phyloP scores from a whole-genome alignment of 1,140 invertebrate genomes.

The Apis mellifera region Amel_HAv3.1 CM009939.2:4934001-4934500 shows the following conservation, averaged over 20 bases:
- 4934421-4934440: no score
- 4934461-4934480: no score
- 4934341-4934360: neutral
- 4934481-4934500: no score
- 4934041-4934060: no score
- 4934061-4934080: neutral
- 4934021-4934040: no score
- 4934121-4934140: constrained; percentile 14
- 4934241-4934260: constrained; percentile 15
- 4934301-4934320: neutral
- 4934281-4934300: neutral
- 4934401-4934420: no score
- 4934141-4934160: constrained; percentile 24
- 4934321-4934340: constrained; percentile 10
- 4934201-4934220: neutral
- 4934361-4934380: no score
- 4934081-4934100: neutral
- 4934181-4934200: constrained; percentile 18
- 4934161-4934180: constrained; percentile 12
- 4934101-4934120: neutral
- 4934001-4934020: no score
- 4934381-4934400: no score
- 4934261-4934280: neutral
- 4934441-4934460: no score
- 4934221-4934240: constrained; percentile 2